Conservation (phyloP, 2,888 invertebrate genomes). For the Lasius fuliginosus region DNA sequence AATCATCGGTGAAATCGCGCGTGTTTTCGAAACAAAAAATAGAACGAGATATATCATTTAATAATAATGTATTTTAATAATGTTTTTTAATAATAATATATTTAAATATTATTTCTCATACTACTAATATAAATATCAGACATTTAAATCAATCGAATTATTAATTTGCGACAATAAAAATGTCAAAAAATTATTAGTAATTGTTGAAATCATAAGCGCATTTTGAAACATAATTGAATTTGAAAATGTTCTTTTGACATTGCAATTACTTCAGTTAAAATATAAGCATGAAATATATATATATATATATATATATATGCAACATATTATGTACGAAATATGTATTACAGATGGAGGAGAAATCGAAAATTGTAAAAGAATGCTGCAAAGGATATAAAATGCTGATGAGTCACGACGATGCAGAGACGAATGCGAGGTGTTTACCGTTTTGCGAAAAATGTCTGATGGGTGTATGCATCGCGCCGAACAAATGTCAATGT, state of each 20-base stretch:
- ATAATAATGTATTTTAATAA: neutral
- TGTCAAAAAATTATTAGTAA: neutral
- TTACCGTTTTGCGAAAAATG: constrained; percentile 86
- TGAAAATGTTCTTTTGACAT: neutral
- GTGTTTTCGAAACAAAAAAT: neutral
- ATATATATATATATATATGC: neutral
- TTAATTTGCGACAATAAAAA: neutral
- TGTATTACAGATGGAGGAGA: constrained; percentile 89
- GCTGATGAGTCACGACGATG: constrained; percentile 12
- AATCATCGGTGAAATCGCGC: constrained; percentile 22
- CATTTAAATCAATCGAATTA: neutral
- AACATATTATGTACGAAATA: constrained; percentile 21
- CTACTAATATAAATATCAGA: neutral
- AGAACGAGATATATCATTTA: neutral
- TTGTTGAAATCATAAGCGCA: neutral
- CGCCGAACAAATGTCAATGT: constrained; percentile 88
- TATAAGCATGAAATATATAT: neutral
- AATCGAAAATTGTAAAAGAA: constrained; percentile 89
- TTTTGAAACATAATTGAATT: neutral
- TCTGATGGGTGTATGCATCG: constrained; percentile 88
- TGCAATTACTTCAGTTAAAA: neutral
- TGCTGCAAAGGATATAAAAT: constrained; percentile 93
- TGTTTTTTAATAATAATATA: neutral
- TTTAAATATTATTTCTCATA: neutral
- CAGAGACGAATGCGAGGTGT: constrained; percentile 80